Conservation (phyloP, 2,797 vertebrate genomes). For the Argyrosomus regius region DNA sequence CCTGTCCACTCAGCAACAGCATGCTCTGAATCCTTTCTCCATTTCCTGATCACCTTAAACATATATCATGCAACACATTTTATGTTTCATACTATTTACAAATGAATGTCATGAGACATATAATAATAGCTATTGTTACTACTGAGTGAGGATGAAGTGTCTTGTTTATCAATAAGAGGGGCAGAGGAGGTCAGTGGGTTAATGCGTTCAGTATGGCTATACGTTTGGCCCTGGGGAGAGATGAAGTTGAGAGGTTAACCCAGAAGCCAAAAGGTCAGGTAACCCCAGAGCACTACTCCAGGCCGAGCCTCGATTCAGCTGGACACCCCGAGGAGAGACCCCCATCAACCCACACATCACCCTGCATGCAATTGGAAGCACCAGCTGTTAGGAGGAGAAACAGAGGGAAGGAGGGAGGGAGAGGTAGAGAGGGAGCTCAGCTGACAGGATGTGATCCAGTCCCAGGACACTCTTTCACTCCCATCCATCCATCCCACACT, state of each 20-base stretch:
- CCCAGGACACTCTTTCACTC: constrained; percentile 63
- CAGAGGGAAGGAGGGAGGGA: constrained; percentile 21
- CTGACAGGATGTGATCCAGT: constrained; percentile 77
- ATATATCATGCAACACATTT: neutral
- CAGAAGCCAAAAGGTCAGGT: constrained; percentile 61
- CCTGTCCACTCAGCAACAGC: constrained; percentile 28
- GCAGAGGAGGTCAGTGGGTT: constrained; percentile 69
- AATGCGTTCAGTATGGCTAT: constrained; percentile 79
- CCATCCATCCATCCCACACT: constrained; percentile 58
- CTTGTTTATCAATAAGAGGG: constrained; percentile 52
- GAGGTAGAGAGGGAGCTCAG: constrained; percentile 60
- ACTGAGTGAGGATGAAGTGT: constrained; percentile 47
- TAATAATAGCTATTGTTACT: constrained; percentile 44
- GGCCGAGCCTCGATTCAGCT: constrained; percentile 71
- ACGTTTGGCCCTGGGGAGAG: constrained; percentile 70
- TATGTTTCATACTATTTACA: constrained; percentile 19
- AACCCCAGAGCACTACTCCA: constrained; percentile 66
- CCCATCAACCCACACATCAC: constrained; percentile 68
- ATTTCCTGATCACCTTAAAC: neutral
- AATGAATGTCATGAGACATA: constrained; percentile 13
- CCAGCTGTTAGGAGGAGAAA: constrained; percentile 69
- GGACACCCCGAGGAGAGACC: constrained; percentile 68
- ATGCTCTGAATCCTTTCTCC: constrained; percentile 12
- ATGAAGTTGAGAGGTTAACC: constrained; percentile 78
- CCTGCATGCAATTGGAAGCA: constrained; percentile 57